Evolutionary conservation across 1,140 invertebrate genomes (phyloP).

Genomic region (Agraylea sexmaculata): DNA sequence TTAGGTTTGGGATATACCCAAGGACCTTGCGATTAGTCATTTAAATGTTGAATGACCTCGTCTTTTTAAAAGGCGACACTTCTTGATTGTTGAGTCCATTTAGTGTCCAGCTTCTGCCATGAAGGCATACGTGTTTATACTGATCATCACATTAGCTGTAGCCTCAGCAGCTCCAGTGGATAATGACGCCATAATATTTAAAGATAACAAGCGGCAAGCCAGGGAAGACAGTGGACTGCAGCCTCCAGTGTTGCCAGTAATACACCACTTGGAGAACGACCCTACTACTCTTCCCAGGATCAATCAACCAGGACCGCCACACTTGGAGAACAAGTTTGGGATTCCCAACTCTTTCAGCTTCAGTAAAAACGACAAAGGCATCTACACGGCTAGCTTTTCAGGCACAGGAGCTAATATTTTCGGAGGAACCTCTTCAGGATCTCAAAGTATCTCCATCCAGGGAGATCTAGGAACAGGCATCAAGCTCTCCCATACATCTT

Average conservation of each 20-base stretch:
- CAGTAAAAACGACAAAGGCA: conserved; percentile 8
- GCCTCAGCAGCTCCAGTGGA: conserved; percentile 3
- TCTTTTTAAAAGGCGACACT: too few species aligned
- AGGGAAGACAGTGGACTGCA: conserved; percentile 11
- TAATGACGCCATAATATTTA: conserved; percentile 14
- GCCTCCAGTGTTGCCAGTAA: conserved; percentile 14
- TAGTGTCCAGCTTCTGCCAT: too few species aligned
- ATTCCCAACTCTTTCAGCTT: conserved; percentile 6
- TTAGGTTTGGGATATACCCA: too few species aligned
- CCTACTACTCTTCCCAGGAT: conserved; percentile 16
- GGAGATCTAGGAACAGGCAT: too few species aligned
- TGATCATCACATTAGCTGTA: not conserved
- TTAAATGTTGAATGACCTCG: too few species aligned
- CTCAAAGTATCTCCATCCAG: conserved; percentile 1
- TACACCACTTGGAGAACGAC: conserved; percentile 19
- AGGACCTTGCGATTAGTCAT: too few species aligned
- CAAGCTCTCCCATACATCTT: too few species aligned
- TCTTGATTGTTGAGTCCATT: too few species aligned
- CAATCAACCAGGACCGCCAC: too few species aligned
- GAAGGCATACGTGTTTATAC: not conserved
- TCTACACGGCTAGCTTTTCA: conserved; percentile 12
- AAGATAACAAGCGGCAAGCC: conserved; percentile 9
- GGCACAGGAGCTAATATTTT: conserved; percentile 8
- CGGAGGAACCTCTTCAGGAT: conserved; percentile 15
- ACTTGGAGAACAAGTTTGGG: too few species aligned